Base-by-base conservation (phyloP, 2,888 invertebrate species). In the Latheticus oryzae region DNA sequence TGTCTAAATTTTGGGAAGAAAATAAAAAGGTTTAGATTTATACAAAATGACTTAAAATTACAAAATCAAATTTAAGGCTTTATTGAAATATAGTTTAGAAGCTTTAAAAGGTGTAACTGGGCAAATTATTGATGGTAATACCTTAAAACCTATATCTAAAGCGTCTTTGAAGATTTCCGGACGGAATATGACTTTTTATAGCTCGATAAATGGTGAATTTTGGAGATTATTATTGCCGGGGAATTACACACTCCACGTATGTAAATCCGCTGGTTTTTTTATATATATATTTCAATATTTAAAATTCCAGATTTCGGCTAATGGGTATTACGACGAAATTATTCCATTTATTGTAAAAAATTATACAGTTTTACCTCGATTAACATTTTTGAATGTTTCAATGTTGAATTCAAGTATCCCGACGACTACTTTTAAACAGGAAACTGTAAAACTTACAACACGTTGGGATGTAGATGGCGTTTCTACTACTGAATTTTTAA, bases 191-290 rank as follows among this genome's bases (percentile, higher is more conserved):
- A 79, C 77, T n/a, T 86, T 85, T 72, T 76, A 77, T 57, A 80
- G 82, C 7, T 79, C 81, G 28, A 77, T 78, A 66, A 77, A 81
- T 70, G 88, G 88, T 42, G 87, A 87, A 73, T 88, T 83, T 74
- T 87, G 86, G 86, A 80, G 87, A 64, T 78, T 88, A 30, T 74
- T 88, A 4, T 72, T 87, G 43, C 87, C 87, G 1, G 87, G 87
- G 59, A 70, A 72, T 13, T 87, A 88, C 73, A 77, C 74, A 16
- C 67, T 88, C 13, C 78, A 83, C 77, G 83, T 83, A 68, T 16
- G n/a, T n/a, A n/a, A n/a, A n/a, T n/a, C n/a, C n/a, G n/a, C n/a
- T n/a, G n/a, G n/a, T n/a, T n/a, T n/a, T n/a, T n/a, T n/a, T n/a
- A n/a, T n/a, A n/a, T n/a, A n/a, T n/a, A n/a, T n/a, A n/a, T n/a